Conservation (phyloP, 2,113 vertebrate genomes). For the Coptodon rendalli region DNA sequence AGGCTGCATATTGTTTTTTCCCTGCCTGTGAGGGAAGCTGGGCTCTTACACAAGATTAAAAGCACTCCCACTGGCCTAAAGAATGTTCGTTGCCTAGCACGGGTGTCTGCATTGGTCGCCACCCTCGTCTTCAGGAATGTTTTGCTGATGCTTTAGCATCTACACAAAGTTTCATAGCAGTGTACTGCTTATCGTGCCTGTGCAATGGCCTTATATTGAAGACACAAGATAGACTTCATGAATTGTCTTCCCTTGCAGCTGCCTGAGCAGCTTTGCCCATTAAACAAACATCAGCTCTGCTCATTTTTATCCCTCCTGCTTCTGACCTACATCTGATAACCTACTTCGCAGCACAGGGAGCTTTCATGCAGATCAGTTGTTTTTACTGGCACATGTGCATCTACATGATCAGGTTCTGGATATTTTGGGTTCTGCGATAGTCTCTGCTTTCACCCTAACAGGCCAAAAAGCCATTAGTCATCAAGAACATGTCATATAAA, state of each 20-base stretch:
- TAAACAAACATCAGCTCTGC: slow-evolving; percentile 33
- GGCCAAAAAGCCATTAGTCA: slow-evolving; percentile 11
- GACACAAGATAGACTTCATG: neutral
- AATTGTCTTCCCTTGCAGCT: neutral
- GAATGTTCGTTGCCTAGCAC: slow-evolving; percentile 66
- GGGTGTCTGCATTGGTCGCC: slow-evolving; percentile 33
- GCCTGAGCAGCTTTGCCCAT: slow-evolving; percentile 15
- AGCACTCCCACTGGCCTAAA: slow-evolving; percentile 53
- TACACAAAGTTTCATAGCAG: neutral
- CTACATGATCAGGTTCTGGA: neutral
- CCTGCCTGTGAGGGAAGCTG: neutral
- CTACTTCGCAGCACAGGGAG: slow-evolving; percentile 42
- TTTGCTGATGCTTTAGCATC: slow-evolving; percentile 7
- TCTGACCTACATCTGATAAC: slow-evolving; percentile 69
- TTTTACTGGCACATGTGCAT: neutral
- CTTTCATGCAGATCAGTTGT: neutral
- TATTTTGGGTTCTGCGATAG: neutral
- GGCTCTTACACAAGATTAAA: slow-evolving; percentile 53
- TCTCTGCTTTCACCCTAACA: slow-evolving; percentile 1
- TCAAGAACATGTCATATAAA: neutral
- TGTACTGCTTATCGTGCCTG: neutral
- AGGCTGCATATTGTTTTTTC: neutral
- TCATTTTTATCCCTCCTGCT: slow-evolving; percentile 26
- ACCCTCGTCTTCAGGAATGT: slow-evolving; percentile 63
- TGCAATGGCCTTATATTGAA: slow-evolving; percentile 1